Evolutionary conservation across 2,888 invertebrate genomes (phyloP).

Genomic region (Callinectes sapidus): DNA sequence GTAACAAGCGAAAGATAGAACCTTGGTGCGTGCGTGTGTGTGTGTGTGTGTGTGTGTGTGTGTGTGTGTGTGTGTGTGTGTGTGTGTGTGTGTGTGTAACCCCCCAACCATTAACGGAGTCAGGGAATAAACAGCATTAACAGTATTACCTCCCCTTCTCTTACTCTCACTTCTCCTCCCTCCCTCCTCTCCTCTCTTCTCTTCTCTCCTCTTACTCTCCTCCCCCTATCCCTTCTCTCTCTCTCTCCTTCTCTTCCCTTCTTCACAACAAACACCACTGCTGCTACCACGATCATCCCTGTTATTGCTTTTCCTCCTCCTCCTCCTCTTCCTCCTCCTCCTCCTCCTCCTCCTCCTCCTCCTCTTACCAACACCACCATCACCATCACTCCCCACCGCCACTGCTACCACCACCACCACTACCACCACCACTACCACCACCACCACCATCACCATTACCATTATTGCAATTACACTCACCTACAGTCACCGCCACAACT

Average conservation of each 20-base stretch:
- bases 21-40: not conserved
- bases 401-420: not conserved
- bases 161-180: not conserved
- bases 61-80: conserved; percentile 20
- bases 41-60: not conserved
- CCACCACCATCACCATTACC: conserved; percentile 28
- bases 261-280: not conserved
- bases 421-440: not conserved
- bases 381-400: conserved; percentile 1
- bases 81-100: conserved; percentile 42
- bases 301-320: not conserved
- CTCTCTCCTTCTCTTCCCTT: not conserved
- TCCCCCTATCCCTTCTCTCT: not conserved
- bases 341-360: conserved; percentile 7
- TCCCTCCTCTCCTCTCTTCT: not conserved
- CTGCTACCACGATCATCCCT: conserved; percentile 1
- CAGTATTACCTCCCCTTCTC: conserved; percentile 2
- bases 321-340: not conserved
- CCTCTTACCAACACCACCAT: not conserved
- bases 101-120: conserved; percentile 19
- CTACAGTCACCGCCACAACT: conserved; percentile 24
- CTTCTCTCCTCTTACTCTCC: not conserved
- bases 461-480: conserved; percentile 35
- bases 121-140: conserved; percentile 34
- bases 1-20: not conserved